Percentiles rank a stretch among this genome's conserved stretches.
phyloP scores from a whole-genome alignment of 2,797 vertebrate species.

The Agapornis canus region DNA sequence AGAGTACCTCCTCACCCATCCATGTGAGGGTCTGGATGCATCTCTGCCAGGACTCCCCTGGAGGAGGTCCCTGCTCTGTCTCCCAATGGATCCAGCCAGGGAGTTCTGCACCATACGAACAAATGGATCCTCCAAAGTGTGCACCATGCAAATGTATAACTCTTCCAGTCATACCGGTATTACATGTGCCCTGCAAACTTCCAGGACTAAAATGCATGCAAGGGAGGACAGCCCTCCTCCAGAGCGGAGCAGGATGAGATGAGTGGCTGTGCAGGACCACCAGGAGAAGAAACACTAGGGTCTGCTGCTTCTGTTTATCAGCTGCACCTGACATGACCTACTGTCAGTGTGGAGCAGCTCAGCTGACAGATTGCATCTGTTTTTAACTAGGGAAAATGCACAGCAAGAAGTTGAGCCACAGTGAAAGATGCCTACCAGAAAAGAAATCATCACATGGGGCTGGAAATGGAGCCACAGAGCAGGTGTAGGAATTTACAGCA shows the following conservation, averaged over 20 bases:
- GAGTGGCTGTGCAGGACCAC: not conserved
- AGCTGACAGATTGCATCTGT: not conserved
- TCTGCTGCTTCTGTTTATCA: not conserved
- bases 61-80: not conserved
- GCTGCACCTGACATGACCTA: not conserved
- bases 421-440: not conserved
- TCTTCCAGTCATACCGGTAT: not conserved
- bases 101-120: no score
- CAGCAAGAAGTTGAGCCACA: not conserved
- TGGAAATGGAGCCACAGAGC: not conserved
- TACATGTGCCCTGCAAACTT: not conserved
- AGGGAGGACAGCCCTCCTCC: not conserved
- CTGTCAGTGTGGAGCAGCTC: not conserved
- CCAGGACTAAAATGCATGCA: rapidly evolving
- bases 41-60: not conserved
- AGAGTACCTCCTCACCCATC: not conserved
- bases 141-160: not conserved
- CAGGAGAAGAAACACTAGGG: rapidly evolving
- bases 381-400: not conserved
- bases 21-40: not conserved
- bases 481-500: not conserved
- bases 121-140: not conserved
- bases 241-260: not conserved
- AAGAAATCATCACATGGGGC: not conserved
- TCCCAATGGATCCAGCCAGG: not conserved